Base-by-base conservation (phyloP, 2,888 invertebrate genomes). In the Ophioninae sp. region DNA sequence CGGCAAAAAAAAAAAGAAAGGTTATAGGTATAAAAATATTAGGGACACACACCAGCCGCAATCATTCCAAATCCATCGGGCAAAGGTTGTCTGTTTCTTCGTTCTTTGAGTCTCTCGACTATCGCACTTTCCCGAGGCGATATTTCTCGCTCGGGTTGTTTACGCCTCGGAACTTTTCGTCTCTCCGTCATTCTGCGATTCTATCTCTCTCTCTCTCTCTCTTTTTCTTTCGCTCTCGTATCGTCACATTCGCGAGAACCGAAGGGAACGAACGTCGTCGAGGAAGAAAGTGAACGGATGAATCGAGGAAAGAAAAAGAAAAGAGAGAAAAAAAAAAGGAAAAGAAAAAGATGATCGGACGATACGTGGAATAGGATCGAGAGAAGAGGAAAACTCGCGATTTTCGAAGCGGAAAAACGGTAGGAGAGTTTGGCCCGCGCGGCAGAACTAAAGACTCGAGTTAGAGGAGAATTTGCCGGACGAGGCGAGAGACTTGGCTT, bases 111-210 rank as follows among this genome's bases (percentile, higher is more conserved):
- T 84, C 81, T 80, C 72, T 78, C 85, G 72, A 82, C 75, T 56
- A 82, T 82, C 62, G 50, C 80, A 62, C 72, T 80, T 77, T 86
- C 85, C 72, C 74, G 77, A 21, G 82, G 80, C 23, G 50, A 17
- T 50, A 57, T 62, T 75, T 83, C 72, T 20, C 87, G 87, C 20
- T 87, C 89, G 37, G 62, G 75, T 67, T 85, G 84, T 65, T 87
- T 89, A 72, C 88, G 87, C 59, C 84, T 86, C 17, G 86, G 67
- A 59, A 72, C 57, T 83, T 85, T 87, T 70, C 86, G 87, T 80
- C 81, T 88, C 44, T 91, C 91, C 84, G 88, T 88, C 91, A 91
- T 91, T 69, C 30, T 83, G 56, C 10, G 7, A 68, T 76, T 64
- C 21, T 56, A n/a, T 67, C 65, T 21, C 17, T 44, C 62, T 57